These are phyloP conservation scores for Rhagonycha fulva DNA, from an alignment of 2,888 invertebrate species.

Conservation along the genomic window DNA sequence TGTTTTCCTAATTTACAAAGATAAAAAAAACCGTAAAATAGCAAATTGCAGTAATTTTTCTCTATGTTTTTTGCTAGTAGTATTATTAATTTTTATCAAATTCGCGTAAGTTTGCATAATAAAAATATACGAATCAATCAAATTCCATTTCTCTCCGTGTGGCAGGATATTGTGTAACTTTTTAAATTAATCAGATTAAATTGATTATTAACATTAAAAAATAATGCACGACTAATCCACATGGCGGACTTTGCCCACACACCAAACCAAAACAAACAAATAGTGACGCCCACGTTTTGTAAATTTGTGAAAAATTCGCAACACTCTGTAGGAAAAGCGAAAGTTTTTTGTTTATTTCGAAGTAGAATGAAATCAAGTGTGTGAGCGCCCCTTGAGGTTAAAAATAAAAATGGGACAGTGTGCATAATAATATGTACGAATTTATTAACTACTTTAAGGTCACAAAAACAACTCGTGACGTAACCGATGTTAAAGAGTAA, in stretches of 20 bases:
- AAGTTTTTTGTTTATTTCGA: not conserved
- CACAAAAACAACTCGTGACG: slow-evolving; percentile 32
- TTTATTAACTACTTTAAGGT: slow-evolving; percentile 27
- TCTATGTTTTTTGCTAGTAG: no score
- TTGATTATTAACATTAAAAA: not conserved
- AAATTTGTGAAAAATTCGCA: not conserved
- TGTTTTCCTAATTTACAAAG: not conserved
- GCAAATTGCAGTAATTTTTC: no score
- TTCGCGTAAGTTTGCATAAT: not conserved
- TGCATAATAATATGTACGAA: slow-evolving; percentile 6
- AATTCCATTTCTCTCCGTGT: not conserved
- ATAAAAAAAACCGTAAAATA: not conserved
- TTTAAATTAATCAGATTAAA: not conserved
- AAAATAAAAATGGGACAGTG: slow-evolving; percentile 7
- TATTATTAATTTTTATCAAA: no score
- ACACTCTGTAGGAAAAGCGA: not conserved
- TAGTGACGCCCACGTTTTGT: not conserved
- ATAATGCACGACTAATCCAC: not conserved
- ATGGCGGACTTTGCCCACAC: not conserved
- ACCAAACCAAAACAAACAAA: not conserved
- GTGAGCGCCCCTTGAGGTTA: not conserved
- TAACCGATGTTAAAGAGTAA: slow-evolving; percentile 33
- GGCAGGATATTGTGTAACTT: not conserved
- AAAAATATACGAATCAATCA: not conserved
- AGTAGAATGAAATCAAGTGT: not conserved